A percentile compares a stretch with the other conserved stretches of the same genome.
phyloP scores from a whole-genome alignment of 1,140 invertebrate species.

The Tribolium castaneum region DNA sequence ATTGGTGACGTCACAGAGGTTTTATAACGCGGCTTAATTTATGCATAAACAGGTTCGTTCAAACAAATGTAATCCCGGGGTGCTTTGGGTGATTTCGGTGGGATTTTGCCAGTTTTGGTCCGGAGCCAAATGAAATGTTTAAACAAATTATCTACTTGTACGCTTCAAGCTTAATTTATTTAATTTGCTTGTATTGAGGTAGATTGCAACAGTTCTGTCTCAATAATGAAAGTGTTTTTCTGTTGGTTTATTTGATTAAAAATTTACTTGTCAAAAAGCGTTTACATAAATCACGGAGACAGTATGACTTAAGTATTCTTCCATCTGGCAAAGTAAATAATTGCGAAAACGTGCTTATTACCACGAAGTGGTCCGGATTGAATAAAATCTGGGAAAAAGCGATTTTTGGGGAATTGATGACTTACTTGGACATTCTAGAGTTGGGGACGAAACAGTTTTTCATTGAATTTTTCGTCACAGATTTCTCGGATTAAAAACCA shows the following conservation, averaged over 20 bases:
- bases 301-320: constrained; percentile 16
- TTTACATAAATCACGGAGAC: constrained; percentile 16
- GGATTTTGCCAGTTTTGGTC: background rate
- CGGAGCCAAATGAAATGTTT: background rate
- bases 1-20: constrained; percentile 17
- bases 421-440: constrained; percentile 1
- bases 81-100: background rate
- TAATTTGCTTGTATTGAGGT: background rate
- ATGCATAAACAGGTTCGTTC: background rate
- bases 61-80: background rate
- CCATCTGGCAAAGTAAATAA: constrained; percentile 10
- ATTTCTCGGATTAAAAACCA: constrained; percentile 14
- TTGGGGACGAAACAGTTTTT: no score
- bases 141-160: background rate
- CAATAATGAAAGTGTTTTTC: constrained; percentile 3
- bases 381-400: constrained; percentile 4
- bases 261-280: background rate
- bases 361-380: background rate
- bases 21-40: background rate
- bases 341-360: background rate
- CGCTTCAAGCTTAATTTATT: background rate
- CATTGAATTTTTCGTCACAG: background rate
- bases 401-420: background rate
- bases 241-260: background rate
- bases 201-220: background rate